Conservation (phyloP, 1,140 invertebrate species). For the Bombus superbus region DNA sequence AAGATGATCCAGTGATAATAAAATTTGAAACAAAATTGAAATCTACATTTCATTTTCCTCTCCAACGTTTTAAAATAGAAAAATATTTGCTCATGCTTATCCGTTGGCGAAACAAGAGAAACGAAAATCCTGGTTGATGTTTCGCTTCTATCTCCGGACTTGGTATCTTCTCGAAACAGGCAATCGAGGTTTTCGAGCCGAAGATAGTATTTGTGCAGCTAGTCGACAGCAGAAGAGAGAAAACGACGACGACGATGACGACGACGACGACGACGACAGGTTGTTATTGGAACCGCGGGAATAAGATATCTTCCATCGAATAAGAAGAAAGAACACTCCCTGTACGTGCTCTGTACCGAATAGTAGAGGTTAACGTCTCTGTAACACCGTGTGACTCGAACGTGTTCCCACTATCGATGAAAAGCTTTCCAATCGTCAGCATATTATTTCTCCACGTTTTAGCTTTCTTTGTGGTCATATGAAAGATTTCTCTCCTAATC, state of each 20-base stretch:
- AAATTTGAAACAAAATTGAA: too few species aligned
- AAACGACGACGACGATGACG: background rate
- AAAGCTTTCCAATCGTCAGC: background rate
- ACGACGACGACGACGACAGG: background rate
- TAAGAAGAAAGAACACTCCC: background rate
- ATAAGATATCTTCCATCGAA: background rate
- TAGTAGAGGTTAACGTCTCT: background rate
- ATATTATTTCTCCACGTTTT: background rate
- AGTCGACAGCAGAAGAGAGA: background rate
- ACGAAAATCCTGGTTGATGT: background rate
- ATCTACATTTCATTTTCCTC: too few species aligned
- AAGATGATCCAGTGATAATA: too few species aligned
- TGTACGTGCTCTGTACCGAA: background rate
- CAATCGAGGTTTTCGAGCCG: background rate
- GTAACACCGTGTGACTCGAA: background rate
- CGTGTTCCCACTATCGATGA: background rate
- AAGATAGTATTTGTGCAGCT: conserved; percentile 3
- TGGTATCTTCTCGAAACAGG: conserved; percentile 4
- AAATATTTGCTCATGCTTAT: background rate
- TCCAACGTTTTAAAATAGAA: too few species aligned
- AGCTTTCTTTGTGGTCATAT: background rate
- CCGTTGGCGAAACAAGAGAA: background rate
- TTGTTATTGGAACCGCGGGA: conserved; percentile 8
- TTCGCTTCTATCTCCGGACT: background rate
- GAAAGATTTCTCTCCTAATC: background rate